A percentile compares a stretch with the other conserved stretches of the same genome.
These are phyloP conservation scores for Typhlomys cinereus DNA, from an alignment of 2,113 vertebrate species.

Conservation along the genomic window DNA sequence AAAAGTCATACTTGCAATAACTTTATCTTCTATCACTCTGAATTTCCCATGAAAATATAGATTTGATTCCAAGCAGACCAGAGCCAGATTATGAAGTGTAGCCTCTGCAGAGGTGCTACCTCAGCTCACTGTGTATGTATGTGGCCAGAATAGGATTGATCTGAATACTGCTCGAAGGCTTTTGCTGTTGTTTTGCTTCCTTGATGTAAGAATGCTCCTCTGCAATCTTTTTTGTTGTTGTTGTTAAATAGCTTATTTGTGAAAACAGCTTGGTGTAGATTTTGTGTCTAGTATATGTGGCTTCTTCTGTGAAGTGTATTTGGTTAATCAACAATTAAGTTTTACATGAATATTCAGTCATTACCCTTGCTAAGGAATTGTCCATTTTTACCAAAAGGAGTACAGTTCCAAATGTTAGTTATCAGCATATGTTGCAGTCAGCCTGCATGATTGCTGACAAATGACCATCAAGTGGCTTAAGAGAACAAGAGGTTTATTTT, in stretches of 20 bases:
- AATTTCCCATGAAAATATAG: slow-evolving; percentile 60
- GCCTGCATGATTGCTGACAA: no score
- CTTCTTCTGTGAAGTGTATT: not conserved
- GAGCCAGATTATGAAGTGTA: slow-evolving; percentile 20
- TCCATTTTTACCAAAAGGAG: not conserved
- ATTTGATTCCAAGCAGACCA: slow-evolving; percentile 17
- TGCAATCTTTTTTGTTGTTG: slow-evolving; percentile 34
- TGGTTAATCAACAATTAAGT: not conserved
- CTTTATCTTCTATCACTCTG: not conserved
- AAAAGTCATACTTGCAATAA: slow-evolving; percentile 49
- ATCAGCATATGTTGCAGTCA: no score
- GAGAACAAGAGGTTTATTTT: no score
- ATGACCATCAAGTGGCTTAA: no score
- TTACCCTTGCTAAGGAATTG: not conserved
- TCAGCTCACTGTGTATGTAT: not conserved
- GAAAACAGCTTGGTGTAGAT: not conserved
- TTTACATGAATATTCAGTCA: not conserved
- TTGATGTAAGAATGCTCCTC: slow-evolving; percentile 39
- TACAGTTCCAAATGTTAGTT: not conserved
- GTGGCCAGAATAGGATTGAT: not conserved
- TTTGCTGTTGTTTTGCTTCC: not conserved
- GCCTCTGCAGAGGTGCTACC: not conserved
- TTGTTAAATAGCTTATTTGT: slow-evolving; percentile 44
- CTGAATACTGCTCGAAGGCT: not conserved
- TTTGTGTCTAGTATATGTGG: not conserved